A percentile compares a stretch with the other conserved stretches of the same genome.
These are phyloP conservation scores for Sternarchorhynchus goeldii DNA, from an alignment of 2,797 vertebrate species.

Conservation along the genomic window DNA sequence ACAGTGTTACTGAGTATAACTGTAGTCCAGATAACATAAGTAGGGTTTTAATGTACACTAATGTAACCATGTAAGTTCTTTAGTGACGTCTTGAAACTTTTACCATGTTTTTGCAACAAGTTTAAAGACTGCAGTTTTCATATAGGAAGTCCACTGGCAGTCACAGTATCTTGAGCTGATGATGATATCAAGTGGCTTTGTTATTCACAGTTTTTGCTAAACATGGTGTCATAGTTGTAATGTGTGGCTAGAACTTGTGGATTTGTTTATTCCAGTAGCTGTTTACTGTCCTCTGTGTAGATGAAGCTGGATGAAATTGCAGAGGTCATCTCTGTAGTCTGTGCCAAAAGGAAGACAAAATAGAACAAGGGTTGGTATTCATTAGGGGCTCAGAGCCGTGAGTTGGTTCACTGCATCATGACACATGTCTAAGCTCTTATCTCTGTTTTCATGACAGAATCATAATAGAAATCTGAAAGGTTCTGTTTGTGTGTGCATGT, in stretches of 20 bases:
- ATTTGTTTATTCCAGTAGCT: conserved; percentile 28
- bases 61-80: background rate
- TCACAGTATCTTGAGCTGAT: background rate
- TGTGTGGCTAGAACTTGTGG: background rate
- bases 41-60: background rate
- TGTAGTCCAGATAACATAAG: background rate
- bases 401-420: conserved; percentile 25
- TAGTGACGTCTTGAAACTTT: background rate
- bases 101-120: background rate
- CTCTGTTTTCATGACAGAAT: conserved; percentile 31
- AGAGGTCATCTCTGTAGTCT: conserved; percentile 39
- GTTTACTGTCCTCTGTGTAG: conserved; percentile 5
- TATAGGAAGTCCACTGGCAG: background rate
- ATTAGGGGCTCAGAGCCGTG: conserved; percentile 23
- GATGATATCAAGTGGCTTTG: background rate
- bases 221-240: background rate
- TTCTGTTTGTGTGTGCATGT: background rate
- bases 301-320: conserved; percentile 26
- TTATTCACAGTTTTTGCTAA: background rate
- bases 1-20: no score
- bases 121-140: background rate
- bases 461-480: conserved; percentile 17
- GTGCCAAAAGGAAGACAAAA: conserved; percentile 25
- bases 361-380: conserved; percentile 49
- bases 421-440: conserved; percentile 32